Base-by-base conservation (phyloP, 2,888 invertebrate genomes). In the Aromia moschata region DNA sequence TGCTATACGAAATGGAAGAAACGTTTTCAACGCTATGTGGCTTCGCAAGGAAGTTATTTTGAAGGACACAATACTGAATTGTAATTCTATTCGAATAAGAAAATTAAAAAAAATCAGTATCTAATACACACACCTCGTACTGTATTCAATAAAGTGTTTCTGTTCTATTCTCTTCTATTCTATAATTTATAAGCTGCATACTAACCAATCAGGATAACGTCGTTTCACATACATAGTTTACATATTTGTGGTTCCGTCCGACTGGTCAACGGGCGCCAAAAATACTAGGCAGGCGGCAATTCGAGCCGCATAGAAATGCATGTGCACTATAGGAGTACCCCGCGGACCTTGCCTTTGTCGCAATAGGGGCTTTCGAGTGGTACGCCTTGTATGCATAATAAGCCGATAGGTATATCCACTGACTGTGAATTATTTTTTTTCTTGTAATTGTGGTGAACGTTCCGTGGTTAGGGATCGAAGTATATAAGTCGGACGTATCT, bases 381-480 rank as follows among this genome's bases (percentile, higher is more conserved):
- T 69, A 73, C 69, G 70, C 67, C 68, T 70, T 73, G 72, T 70
- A 71, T 72, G 72, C 72, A 72, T 71, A 72, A 71, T 71, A 66
- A 64, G 58, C 64, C 59, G 62, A 64, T 65, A 60, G 64, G 66
- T 70, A 60, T n/a, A n/a, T 54, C 60, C 41, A 54, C 37, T 57
- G 43, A 37, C 37, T 44, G 37, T 63, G 62, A 58, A 58, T 53
- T 60, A 65, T 72, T 68, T 71, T 70, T 69, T 65, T 60, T 67
- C 65, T 57, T 56, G 45, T 72, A 73, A 71, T 70, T 70, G 70
- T 68, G 68, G 73, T 72, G 73, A 74, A 74, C 70, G 74, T 73
- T 67, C 67, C 68, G 68, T 70, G 70, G 71, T 68, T 65, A 66
- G 70, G 62, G 58, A 59, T 62, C 60, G 55, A 68, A 67, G 56